A percentile compares a stretch with the other conserved stretches of the same genome.
Evolutionary conservation across 2,888 invertebrate species (phyloP).

Genomic region (Mesopsocus fuscifrons): DNA sequence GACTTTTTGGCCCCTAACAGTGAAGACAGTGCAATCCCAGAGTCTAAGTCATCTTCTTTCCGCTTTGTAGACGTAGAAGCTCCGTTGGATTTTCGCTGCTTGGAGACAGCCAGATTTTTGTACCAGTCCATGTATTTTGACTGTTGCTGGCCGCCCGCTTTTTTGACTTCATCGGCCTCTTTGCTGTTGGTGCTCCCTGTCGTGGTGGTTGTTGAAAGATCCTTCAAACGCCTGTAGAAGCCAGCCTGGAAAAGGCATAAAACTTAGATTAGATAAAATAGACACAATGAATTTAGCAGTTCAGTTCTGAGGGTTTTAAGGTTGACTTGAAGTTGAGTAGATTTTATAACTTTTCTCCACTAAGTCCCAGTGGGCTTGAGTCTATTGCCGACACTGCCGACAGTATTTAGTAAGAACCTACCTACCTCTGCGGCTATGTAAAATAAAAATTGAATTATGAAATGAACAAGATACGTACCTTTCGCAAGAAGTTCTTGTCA

Average conservation of each 20-base stretch:
- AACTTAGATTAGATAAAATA: too few relatives aligned
- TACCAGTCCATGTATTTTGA: slow-evolving; percentile 69
- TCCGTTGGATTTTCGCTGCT: slow-evolving; percentile 11
- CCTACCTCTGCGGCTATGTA: too few relatives aligned
- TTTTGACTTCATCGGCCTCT: slow-evolving; percentile 7
- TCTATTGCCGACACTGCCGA: too few relatives aligned
- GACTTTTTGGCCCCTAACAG: slow-evolving; percentile 11
- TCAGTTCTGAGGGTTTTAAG: too few relatives aligned
- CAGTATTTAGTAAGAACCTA: too few relatives aligned
- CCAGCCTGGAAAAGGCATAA: neutral
- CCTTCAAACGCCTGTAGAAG: slow-evolving; percentile 16
- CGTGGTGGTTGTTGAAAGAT: slow-evolving; percentile 21
- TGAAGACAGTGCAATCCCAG: slow-evolving; percentile 56
- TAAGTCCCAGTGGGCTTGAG: too few relatives aligned
- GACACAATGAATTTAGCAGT: too few relatives aligned
- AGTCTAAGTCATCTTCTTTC: slow-evolving; percentile 48
- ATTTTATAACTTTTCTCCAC: too few relatives aligned
- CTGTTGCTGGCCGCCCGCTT: slow-evolving; percentile 24
- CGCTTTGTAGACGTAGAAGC: slow-evolving; percentile 11
- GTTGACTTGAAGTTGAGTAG: too few relatives aligned
- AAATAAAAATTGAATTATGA: too few relatives aligned
- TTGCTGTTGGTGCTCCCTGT: slow-evolving; percentile 19
- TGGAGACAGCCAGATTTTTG: slow-evolving; percentile 22
- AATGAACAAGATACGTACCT: too few relatives aligned
- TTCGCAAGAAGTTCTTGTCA: slow-evolving; percentile 11